These are phyloP conservation scores for Hydraecia micacea DNA, from an alignment of 2,888 invertebrate genomes.

Conservation along the genomic window DNA sequence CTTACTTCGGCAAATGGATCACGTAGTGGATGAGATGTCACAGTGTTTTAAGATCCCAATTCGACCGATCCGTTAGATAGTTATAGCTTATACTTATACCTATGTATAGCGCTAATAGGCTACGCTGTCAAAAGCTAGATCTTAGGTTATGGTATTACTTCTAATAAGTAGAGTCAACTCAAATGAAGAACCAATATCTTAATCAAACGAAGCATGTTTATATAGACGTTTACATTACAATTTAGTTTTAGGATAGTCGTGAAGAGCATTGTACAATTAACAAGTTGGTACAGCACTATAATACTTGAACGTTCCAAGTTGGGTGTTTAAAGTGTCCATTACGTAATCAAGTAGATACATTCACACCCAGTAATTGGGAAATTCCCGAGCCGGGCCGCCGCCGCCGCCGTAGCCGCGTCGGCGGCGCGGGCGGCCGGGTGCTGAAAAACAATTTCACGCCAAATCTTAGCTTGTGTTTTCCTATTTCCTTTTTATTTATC, in stretches of 20 bases:
- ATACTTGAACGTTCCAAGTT: conserved; percentile 49
- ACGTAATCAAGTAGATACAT: conserved; percentile 87
- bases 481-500: conserved; percentile 91
- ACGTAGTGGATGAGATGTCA: conserved; percentile 91
- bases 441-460: conserved; percentile 91
- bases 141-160: conserved; percentile 24
- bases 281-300: conserved; percentile 50
- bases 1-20: conserved; percentile 91
- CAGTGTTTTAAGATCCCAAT: conserved; percentile 91
- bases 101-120: conserved; percentile 53
- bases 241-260: conserved; percentile 32
- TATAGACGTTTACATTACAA: conserved; percentile 24
- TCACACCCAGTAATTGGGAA: conserved; percentile 89
- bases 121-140: conserved; percentile 34
- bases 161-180: conserved; percentile 25
- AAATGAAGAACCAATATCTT: conserved; percentile 16
- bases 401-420: conserved; percentile 75
- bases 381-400: conserved; percentile 85
- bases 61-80: conserved; percentile 83
- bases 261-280: conserved; percentile 47
- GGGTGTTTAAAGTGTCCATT: conserved; percentile 76
- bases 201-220: conserved; percentile 15
- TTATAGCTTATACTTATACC: conserved; percentile 72
- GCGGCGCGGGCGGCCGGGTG: conserved; percentile 75
- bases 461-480: conserved; percentile 91